Base-by-base conservation (phyloP, 92 coral and sea anemone genomes). In the Paramuricea clavata region DNA sequence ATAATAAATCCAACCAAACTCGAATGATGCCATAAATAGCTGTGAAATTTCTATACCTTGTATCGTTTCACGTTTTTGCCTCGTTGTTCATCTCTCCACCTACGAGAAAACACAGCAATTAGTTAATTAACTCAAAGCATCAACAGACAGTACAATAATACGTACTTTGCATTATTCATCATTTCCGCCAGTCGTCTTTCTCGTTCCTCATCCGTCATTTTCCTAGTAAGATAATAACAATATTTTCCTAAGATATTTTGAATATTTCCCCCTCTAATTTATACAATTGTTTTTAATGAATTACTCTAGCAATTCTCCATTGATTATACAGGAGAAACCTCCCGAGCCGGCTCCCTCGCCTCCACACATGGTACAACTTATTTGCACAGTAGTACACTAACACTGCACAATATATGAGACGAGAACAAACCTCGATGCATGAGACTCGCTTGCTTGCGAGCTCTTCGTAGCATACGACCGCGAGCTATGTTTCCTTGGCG, bases 21-120 rank as follows among this genome's bases (percentile, higher is more conserved):
- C n/a, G n/a, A n/a, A n/a, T n/a, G n/a, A n/a, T n/a, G n/a, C n/a
- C n/a, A 65, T 4, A 65, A 13, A 26, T 27, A 26, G 25, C 3
- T 2, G 25, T 65, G 5, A 26, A 65, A 27, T 34, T 67, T 67
- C 21, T 65, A 26, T 74, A 94, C 98, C 91, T 88, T 91, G 92
- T 96, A 92, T 77, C 86, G 87, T 75, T 83, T 94, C 80, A 97
- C 93, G 76, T 90, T 91, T 56, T 89, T 76, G 54, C 90, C 93
- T 69, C 98, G 89, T 64, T 97, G 99, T 76, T 94, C 99, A 76
- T 97, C 95, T 75, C 98, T 90, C 93, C 94, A 95, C 82, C 98
- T 95, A 60, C 15, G 49, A 17, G 28, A 67, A n/a, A 76, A 47
- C 54, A 39, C 15, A 5, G 16, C 30, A n/a, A 23, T 2, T 0